Conservation (phyloP, 2,113 vertebrate genomes). For the Amphilophus citrinellus region DNA sequence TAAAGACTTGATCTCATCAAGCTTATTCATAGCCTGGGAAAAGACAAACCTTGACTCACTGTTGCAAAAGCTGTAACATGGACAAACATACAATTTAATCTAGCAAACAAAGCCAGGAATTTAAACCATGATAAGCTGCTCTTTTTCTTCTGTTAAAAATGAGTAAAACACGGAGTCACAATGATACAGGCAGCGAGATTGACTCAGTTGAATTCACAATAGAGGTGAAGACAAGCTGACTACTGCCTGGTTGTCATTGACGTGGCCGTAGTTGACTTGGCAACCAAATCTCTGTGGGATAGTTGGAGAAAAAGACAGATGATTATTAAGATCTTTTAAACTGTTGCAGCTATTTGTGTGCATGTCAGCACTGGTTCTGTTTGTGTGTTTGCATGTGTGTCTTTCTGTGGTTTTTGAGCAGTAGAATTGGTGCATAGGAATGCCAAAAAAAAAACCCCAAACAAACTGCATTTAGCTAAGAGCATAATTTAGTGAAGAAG, state of each 20-base stretch:
- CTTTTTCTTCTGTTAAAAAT: background rate
- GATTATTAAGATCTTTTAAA: slow-evolving; percentile 46
- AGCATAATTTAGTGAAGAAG: background rate
- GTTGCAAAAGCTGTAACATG: background rate
- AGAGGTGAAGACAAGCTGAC: slow-evolving; percentile 49
- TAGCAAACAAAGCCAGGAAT: background rate
- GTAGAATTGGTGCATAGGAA: background rate
- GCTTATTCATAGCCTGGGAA: background rate
- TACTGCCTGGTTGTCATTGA: slow-evolving; percentile 46
- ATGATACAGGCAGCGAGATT: background rate
- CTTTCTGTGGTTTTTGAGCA: background rate
- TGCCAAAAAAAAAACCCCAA: background rate
- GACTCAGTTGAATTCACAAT: slow-evolving; percentile 42
- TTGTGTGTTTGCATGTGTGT: background rate
- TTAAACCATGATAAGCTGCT: background rate
- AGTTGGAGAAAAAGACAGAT: slow-evolving; percentile 58
- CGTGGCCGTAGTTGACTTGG: slow-evolving; percentile 72
- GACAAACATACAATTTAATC: background rate
- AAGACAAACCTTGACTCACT: slow-evolving; percentile 3
- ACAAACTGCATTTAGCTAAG: background rate
- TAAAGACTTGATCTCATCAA: background rate
- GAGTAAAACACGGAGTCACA: background rate
- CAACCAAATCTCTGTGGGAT: slow-evolving; percentile 68
- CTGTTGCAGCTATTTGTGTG: slow-evolving; percentile 10
- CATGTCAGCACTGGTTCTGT: background rate